Percentiles rank a stretch among this genome's conserved stretches.
These are phyloP conservation scores for Alsophila aescularia DNA, from an alignment of 2,888 invertebrate genomes.

Conservation along the genomic window DNA sequence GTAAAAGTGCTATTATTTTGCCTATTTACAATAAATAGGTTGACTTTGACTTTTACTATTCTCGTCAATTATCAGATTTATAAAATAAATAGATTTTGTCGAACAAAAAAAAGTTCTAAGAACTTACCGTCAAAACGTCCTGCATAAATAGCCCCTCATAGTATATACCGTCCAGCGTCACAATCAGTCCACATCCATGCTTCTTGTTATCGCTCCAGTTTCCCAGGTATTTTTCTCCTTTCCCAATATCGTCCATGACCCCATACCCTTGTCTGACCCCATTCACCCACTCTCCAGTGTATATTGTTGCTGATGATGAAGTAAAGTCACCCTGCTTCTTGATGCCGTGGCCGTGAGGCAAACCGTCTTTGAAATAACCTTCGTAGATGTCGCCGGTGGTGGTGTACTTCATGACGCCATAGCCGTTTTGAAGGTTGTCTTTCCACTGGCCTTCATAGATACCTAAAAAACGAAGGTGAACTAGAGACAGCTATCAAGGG, in stretches of 20 bases:
- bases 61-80: no score
- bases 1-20: no score
- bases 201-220: conserved; percentile 94
- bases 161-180: conserved; percentile 95
- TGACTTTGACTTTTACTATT: no score
- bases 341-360: conserved; percentile 93
- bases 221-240: conserved; percentile 95
- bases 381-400: conserved; percentile 93
- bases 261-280: conserved; percentile 94
- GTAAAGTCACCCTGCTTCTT: conserved; percentile 92
- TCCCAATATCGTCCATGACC: conserved; percentile 93
- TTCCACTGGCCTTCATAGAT: conserved; percentile 92
- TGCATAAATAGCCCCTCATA: conserved; percentile 94
- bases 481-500: no score
- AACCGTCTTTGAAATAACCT: conserved; percentile 93
- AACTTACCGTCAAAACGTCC: conserved; percentile 89
- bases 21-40: no score
- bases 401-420: conserved; percentile 89
- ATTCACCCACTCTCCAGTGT: conserved; percentile 94
- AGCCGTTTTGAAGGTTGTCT: conserved; percentile 93
- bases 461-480: conserved; percentile 70
- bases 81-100: no score
- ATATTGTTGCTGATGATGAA: conserved; percentile 89
- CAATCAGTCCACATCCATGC: conserved; percentile 93
- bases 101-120: neutral